Evolutionary conservation across 2,113 vertebrate genomes (phyloP).

Genomic region (Ptilonorhynchus violaceus): DNA sequence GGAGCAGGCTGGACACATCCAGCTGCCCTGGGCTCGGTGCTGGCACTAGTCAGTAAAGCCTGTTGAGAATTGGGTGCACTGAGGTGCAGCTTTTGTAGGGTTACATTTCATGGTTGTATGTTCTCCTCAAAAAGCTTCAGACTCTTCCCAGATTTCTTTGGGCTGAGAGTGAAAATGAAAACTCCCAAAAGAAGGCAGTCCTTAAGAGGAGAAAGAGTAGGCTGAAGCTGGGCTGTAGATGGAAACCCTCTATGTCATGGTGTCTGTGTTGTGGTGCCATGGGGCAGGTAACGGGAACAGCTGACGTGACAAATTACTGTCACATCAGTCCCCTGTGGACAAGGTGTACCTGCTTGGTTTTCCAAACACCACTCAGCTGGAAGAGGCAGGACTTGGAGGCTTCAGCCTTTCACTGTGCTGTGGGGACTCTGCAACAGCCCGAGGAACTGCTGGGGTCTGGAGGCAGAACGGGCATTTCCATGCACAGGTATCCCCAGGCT

Average conservation of each 20-base stretch:
- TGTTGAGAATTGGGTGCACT: not conserved
- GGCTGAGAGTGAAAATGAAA: not conserved
- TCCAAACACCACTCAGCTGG: not conserved
- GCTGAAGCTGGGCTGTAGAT: not conserved
- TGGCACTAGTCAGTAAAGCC: not conserved
- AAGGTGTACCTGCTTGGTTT: not conserved
- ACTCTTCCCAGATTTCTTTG: not conserved
- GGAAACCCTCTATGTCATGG: not conserved
- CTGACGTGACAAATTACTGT: not conserved
- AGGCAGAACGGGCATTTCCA: not conserved
- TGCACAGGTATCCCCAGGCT: not conserved
- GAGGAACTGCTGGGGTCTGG: not conserved
- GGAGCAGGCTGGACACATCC: not conserved
- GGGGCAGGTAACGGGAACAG: not conserved
- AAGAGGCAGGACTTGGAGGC: not conserved
- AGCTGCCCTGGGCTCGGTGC: not conserved
- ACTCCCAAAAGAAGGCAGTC: not conserved
- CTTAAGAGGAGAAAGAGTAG: not conserved
- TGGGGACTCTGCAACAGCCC: not conserved
- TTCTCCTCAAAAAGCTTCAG: not conserved
- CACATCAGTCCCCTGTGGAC: not conserved
- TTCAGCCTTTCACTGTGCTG: not conserved
- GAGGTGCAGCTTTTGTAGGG: not conserved
- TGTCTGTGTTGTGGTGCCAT: not conserved
- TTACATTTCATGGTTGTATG: rapidly evolving